Conservation (phyloP, 2,888 invertebrate genomes). For the Caenorhabditis sp. region DNA sequence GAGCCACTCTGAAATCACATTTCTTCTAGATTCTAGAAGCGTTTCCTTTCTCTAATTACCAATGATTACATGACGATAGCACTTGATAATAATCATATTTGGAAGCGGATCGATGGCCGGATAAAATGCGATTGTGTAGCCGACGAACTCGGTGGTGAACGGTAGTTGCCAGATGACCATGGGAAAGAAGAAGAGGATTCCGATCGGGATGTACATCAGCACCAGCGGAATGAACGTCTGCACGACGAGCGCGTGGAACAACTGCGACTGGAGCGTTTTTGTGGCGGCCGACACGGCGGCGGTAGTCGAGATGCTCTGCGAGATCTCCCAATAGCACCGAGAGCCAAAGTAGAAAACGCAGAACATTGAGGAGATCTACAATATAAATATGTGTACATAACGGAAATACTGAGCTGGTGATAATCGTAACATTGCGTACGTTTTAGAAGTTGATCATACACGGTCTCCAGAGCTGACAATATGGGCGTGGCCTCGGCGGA, state of each 20-base stretch:
- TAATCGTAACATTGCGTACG: no score
- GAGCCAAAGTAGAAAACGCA: constrained; percentile 46
- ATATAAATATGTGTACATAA: no score
- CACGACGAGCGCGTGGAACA: constrained; percentile 39
- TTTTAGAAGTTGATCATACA: no score
- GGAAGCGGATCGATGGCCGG: constrained; percentile 44
- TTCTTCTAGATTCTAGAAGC: no score
- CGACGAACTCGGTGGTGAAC: constrained; percentile 32
- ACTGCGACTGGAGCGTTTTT: constrained; percentile 36
- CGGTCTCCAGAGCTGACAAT: no score
- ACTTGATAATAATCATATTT: constrained; percentile 41
- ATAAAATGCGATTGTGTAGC: constrained; percentile 35
- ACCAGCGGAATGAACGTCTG: constrained; percentile 44
- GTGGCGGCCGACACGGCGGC: constrained; percentile 12
- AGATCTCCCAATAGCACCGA: constrained; percentile 33
- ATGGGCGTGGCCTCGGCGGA: no score
- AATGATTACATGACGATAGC: constrained; percentile 30
- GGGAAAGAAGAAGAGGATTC: constrained; percentile 44
- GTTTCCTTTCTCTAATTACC: background rate
- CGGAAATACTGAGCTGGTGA: no score
- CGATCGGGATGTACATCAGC: constrained; percentile 47
- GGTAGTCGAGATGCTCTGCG: constrained; percentile 8
- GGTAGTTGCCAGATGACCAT: constrained; percentile 45
- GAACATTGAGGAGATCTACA: constrained; percentile 46
- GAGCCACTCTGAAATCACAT: no score